Evolutionary conservation across 1,140 invertebrate species (phyloP), one percentile per base, ranked within the genome.

Genomic region (Drosophila pachea): DNA sequence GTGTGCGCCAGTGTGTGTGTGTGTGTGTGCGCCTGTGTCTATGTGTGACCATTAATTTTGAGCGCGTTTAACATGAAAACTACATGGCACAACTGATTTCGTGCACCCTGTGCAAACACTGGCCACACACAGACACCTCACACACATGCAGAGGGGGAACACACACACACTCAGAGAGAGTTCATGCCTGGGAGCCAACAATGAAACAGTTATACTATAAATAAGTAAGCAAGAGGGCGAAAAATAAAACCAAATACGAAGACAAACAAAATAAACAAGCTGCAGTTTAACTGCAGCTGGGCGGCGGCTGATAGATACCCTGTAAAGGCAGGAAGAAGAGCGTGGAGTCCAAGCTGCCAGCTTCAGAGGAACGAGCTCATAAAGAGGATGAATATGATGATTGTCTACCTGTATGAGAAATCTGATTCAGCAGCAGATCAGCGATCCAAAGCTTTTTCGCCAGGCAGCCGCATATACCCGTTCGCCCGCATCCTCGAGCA

Each of bases 141-240:
- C 32, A 55, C 11, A 68, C 16, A 63, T 35, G 49, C 36, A 74
- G 16, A 68, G 5, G n/a, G n/a, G n/a, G n/a, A n/a, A 63, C 9
- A 61, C 12, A 50, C 7, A 68, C 16, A 50, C 5, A 53, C 11
- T 49, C 32, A 42, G 35, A 52, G 75, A 78, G 79, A 78, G 78
- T 84, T 83, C 76, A 83, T 79, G 81, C 69, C 79, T 81, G 73
- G 68, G 63, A 65, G 81, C 79, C 79, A 83, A 83, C 79, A 84
- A 78, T 84, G 79, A 83, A 83, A 84, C 79, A 79, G 79, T 84
- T 83, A 83, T 83, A 84, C 79, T 84, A 76, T 84, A 83, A 84
- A 83, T 83, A 83, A 82, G 78, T 84, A 78, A 78, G 72, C 67
- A 66, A 67, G 74, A 47, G 64, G 64, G 64, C 53, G 68, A 53